Evolutionary conservation across 2,888 invertebrate species (phyloP).

Genomic region (Herminia tarsipennalis): DNA sequence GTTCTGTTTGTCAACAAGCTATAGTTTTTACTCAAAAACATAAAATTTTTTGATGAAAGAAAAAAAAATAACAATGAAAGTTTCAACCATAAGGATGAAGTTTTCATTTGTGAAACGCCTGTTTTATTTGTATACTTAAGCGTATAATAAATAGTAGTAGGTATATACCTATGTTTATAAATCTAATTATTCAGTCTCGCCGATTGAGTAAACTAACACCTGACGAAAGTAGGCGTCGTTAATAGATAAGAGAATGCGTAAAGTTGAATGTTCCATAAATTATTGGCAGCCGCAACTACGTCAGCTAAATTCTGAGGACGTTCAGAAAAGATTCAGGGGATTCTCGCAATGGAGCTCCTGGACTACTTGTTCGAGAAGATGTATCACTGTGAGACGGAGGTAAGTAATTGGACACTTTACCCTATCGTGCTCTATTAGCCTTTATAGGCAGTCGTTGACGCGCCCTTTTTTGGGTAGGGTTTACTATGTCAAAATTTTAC

Average conservation of each 20-base stretch:
- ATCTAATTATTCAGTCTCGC: constrained; percentile 14
- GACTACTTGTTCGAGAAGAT: constrained; percentile 92
- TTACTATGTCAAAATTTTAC: too few relatives aligned
- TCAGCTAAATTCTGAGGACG: constrained; percentile 59
- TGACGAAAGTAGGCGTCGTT: constrained; percentile 8
- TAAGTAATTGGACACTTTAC: constrained; percentile 51
- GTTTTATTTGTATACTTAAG: constrained; percentile 29
- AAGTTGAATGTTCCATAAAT: constrained; percentile 18
- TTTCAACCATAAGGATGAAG: constrained; percentile 9
- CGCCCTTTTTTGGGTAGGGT: too few relatives aligned
- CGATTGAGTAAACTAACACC: constrained; percentile 4
- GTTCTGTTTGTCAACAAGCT: not conserved
- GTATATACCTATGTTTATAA: too few relatives aligned
- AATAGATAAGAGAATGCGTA: constrained; percentile 12
- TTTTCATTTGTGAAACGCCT: constrained; percentile 21
- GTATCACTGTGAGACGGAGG: constrained; percentile 92
- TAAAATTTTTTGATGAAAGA: constrained; percentile 13
- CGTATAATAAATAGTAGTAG: constrained; percentile 27
- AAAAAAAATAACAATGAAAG: constrained; percentile 23
- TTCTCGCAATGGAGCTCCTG: constrained; percentile 94
- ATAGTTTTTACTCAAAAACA: constrained; percentile 1
- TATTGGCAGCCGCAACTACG: constrained; percentile 50
- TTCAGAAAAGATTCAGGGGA: constrained; percentile 77
- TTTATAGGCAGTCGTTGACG: too few relatives aligned
- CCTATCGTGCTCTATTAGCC: too few relatives aligned